Conservation (phyloP, 2,888 invertebrate species). For the Thereva nobilitata region DNA sequence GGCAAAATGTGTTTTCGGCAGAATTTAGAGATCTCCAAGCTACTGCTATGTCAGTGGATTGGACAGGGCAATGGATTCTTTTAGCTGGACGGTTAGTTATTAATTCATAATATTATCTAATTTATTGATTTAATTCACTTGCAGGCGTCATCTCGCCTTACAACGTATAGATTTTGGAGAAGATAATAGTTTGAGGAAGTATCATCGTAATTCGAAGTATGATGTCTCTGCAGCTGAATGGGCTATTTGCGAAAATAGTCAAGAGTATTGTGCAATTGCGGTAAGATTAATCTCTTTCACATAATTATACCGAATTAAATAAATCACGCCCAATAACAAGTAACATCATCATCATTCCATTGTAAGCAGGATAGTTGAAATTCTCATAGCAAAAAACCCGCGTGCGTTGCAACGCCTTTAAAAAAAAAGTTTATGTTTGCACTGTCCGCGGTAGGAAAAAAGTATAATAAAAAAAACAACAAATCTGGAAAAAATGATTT, state of each 20-base stretch:
- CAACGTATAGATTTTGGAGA: constrained; percentile 71
- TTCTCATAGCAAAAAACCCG: too few relatives aligned
- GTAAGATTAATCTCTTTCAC: constrained; percentile 61
- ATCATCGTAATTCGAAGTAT: constrained; percentile 87
- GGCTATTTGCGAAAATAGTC: constrained; percentile 79
- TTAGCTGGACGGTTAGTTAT: constrained; percentile 72
- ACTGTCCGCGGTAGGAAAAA: too few relatives aligned
- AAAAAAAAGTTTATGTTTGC: too few relatives aligned
- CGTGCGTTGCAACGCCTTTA: too few relatives aligned
- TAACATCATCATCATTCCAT: too few relatives aligned
- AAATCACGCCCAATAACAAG: too few relatives aligned
- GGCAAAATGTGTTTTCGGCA: constrained; percentile 53
- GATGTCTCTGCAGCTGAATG: constrained; percentile 92
- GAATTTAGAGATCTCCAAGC: constrained; percentile 89
- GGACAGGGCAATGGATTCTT: constrained; percentile 80
- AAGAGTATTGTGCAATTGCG: constrained; percentile 84
- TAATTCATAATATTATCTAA: background rate
- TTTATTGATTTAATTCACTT: background rate
- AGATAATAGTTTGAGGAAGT: constrained; percentile 68
- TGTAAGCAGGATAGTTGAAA: too few relatives aligned
- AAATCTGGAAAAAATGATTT: too few relatives aligned
- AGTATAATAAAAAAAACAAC: too few relatives aligned
- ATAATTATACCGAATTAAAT: too few relatives aligned
- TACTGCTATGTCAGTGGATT: constrained; percentile 90
- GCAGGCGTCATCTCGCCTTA: constrained; percentile 73